Evolutionary conservation across 2,113 vertebrate species (phyloP).

Genomic region (Onychostruthus taczanowskii): DNA sequence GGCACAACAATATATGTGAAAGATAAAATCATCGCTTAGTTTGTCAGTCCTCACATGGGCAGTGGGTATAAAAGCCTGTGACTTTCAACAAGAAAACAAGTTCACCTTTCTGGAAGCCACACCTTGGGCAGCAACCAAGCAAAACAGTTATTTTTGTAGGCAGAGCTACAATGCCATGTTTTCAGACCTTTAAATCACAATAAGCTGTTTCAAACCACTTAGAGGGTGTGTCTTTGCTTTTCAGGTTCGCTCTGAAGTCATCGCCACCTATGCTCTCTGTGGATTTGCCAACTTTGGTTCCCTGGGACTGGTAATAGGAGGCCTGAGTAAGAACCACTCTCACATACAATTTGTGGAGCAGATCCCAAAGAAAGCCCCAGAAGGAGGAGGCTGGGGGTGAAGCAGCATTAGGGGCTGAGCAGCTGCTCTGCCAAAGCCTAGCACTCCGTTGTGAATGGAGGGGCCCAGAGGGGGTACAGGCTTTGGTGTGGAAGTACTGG

Average conservation of each 20-base stretch:
- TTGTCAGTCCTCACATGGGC: not conserved
- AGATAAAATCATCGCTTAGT: not conserved
- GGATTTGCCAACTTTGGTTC: constrained; percentile 88
- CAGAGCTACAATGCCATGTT: not conserved
- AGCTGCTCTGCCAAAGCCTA: not conserved
- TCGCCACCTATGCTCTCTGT: constrained; percentile 88
- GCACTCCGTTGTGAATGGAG: not conserved
- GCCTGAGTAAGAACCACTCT: constrained; percentile 76
- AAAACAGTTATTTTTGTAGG: not conserved
- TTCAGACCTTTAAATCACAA: not conserved
- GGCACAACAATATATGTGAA: not conserved
- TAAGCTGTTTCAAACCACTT: not conserved
- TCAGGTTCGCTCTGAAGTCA: constrained; percentile 86
- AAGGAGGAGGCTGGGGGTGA: not conserved
- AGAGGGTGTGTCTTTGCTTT: not conserved
- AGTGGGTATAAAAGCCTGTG: not conserved
- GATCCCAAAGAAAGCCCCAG: not conserved
- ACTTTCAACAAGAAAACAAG: not conserved
- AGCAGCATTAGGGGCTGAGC: not conserved
- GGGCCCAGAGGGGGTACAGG: accelerated
- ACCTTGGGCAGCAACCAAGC: not conserved
- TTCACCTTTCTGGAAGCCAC: not conserved
- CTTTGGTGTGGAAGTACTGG: not conserved
- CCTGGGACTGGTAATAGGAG: constrained; percentile 79
- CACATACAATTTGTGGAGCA: not conserved